Percentiles rank a stretch among this genome's conserved stretches.
phyloP scores from a whole-genome alignment of 2,888 invertebrate genomes.

The Tinea pellionella region DNA sequence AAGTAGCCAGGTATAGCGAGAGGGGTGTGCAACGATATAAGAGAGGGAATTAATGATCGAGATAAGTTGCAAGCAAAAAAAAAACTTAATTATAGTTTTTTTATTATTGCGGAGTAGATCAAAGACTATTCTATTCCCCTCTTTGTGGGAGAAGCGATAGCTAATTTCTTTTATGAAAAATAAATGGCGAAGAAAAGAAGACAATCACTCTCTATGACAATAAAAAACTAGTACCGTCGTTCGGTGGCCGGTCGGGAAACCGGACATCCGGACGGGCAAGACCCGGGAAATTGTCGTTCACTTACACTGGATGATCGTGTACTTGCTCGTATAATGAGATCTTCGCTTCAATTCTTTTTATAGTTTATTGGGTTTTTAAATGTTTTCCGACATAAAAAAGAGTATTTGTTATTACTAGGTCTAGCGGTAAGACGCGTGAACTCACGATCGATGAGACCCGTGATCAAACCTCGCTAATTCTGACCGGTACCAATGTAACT shows the following conservation, averaged over 20 bases:
- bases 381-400: background rate
- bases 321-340: constrained; percentile 37
- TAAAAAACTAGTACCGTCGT: constrained; percentile 35
- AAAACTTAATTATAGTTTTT: no score
- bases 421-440: no score
- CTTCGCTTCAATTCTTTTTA: constrained; percentile 23
- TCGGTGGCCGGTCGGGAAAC: constrained; percentile 29
- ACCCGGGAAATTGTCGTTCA: constrained; percentile 40
- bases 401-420: no score
- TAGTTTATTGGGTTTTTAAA: background rate
- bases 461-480: no score
- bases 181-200: constrained; percentile 5
- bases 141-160: background rate
- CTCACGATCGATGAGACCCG: no score
- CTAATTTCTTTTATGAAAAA: background rate
- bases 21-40: no score
- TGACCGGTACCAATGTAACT: no score
- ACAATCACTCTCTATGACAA: constrained; percentile 3
- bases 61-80: no score
- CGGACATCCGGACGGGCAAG: constrained; percentile 35
- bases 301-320: background rate
- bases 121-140: background rate
- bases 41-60: no score
- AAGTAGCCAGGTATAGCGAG: no score
- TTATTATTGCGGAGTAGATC: background rate